Evolutionary conservation across 2,113 vertebrate species (phyloP), one percentile per base, ranked within the genome.

Genomic region (Rana temporaria): DNA sequence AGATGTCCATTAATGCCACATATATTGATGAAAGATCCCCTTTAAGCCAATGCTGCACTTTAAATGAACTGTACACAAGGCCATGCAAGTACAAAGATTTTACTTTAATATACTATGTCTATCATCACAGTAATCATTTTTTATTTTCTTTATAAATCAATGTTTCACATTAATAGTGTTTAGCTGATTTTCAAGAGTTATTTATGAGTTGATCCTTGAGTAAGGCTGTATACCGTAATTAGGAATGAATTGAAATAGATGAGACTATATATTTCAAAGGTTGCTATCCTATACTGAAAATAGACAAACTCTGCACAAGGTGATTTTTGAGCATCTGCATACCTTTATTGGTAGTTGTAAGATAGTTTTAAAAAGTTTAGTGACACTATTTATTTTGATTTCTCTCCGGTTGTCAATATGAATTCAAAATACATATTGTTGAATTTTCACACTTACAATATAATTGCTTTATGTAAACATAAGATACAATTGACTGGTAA

Each of bases 381-480:
- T 42, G 60, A 59, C 30, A 82, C 55, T 86, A 30, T 32, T 81
- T 72, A 66, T 55, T 70, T 65, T 1, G 6, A 6, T 59, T 86
- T 85, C n/a, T 68, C 20, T 62, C 11, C 62, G 12, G 8, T 42
- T 75, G 59, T 16, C 18, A 75, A 62, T 75, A 68, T 79, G 15
- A 20, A 53, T 34, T 66, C 65, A n/a, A 55, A 66, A 67, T 67
- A 75, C 34, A 75, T 75, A 59, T 67, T 34, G 16, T 53, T 79
- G 64, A 84, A 82, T 63, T 84, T 79, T 72, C 82, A 85, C 30
- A 53, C 87, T 87, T 86, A 85, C 70, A 84, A 68, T 32, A 2
- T 88, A 89, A 86, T 88, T 88, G 67, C 76, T 55, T 70, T 32
- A 56, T 69, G 53, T 85, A 87, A 90, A 83, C 86, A 85, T 80